phyloP scores from a whole-genome alignment of 2,797 vertebrate species.

The Hirundo rustica region DNA sequence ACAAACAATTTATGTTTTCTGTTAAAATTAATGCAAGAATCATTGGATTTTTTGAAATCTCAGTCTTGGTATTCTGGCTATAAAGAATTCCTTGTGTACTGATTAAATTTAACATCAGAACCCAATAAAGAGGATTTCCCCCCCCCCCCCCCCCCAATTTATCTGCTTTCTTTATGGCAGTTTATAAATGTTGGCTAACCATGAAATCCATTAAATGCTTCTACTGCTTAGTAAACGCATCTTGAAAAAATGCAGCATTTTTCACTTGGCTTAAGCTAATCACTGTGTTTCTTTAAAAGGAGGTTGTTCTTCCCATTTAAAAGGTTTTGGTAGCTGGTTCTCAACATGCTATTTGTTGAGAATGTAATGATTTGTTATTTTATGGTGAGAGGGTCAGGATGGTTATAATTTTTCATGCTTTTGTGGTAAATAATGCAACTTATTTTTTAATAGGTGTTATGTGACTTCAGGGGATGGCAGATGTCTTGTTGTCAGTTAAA shows the following conservation, averaged over 20 bases:
- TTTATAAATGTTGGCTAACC: background rate
- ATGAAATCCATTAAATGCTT: conserved; percentile 6
- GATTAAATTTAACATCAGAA: background rate
- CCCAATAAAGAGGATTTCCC: no score
- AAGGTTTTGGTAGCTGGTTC: conserved; percentile 9
- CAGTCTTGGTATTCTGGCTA: background rate
- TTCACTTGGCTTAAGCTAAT: conserved; percentile 39
- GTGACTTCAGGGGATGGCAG: background rate
- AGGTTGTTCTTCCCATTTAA: conserved; percentile 2
- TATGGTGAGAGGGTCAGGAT: background rate
- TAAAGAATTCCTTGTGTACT: background rate
- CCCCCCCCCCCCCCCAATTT: no score
- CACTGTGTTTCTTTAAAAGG: background rate
- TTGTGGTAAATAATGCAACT: background rate
- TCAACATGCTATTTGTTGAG: background rate
- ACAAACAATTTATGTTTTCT: background rate
- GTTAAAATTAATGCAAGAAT: background rate
- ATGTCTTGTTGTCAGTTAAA: background rate
- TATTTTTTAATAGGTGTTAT: background rate
- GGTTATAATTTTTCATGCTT: background rate
- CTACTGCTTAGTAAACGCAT: background rate
- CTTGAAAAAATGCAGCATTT: background rate
- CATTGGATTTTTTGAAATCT: background rate
- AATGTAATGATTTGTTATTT: conserved; percentile 26
- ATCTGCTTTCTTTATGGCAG: background rate